Conservation (phyloP, 2,888 invertebrate genomes). For the Synanthedon myopaeformis region DNA sequence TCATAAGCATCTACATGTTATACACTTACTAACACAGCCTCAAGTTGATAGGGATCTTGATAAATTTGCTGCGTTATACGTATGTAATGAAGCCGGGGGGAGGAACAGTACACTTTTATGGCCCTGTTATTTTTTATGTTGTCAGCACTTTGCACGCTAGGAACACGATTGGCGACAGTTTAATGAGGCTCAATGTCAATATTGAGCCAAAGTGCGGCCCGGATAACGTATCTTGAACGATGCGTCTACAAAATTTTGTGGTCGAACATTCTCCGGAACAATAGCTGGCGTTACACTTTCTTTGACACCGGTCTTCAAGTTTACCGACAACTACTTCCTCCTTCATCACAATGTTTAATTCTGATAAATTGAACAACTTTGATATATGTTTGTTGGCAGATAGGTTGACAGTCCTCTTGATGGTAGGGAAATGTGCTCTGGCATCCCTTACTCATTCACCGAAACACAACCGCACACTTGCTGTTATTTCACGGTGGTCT, state of each 20-base stretch:
- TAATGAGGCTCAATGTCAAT: conserved; percentile 10
- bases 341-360: too few relatives aligned
- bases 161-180: conserved; percentile 15
- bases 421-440: too few relatives aligned
- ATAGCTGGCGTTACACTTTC: not conserved
- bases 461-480: too few relatives aligned
- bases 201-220: conserved; percentile 11
- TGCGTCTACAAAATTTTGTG: conserved; percentile 3
- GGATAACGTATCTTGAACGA: conserved; percentile 1
- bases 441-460: too few relatives aligned
- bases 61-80: conserved; percentile 7
- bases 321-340: too few relatives aligned
- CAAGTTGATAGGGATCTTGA: conserved; percentile 1
- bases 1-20: too few relatives aligned
- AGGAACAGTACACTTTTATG: conserved; percentile 30
- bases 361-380: too few relatives aligned
- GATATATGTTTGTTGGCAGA: too few relatives aligned
- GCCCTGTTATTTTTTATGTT: conserved; percentile 56
- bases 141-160: conserved; percentile 28
- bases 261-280: not conserved
- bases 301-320: not conserved
- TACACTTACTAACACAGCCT: too few relatives aligned
- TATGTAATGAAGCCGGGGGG: conserved; percentile 17
- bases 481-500: too few relatives aligned
- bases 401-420: too few relatives aligned